Percentiles rank a stretch among this genome's conserved stretches.
These are phyloP conservation scores for Cercopithecus hamlyni DNA, from an alignment of 2,797 vertebrate species.

Conservation along the genomic window DNA sequence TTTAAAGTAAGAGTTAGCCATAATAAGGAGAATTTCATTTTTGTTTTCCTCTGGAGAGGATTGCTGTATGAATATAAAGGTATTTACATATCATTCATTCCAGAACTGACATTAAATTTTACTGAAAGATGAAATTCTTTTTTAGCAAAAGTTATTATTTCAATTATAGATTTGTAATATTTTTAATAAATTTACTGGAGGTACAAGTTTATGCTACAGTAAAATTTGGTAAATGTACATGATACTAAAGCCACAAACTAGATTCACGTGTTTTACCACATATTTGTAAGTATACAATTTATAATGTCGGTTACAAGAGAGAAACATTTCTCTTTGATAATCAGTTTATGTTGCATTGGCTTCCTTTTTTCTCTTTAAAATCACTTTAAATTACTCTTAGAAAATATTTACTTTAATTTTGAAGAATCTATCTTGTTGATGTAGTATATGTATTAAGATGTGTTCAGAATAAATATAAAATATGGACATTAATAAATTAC, in stretches of 20 bases:
- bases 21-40: neutral
- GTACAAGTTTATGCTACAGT: neutral
- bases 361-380: neutral
- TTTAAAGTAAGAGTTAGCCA: neutral
- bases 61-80: neutral
- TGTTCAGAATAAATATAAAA: neutral
- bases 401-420: constrained; percentile 42
- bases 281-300: neutral
- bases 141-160: neutral
- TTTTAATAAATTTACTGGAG: neutral
- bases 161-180: neutral
- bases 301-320: neutral
- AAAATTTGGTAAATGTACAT: neutral
- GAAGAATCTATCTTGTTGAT: neutral
- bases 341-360: neutral
- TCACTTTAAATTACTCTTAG: neutral
- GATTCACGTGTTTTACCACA: neutral
- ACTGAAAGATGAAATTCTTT: neutral
- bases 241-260: neutral
- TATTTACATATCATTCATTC: neutral
- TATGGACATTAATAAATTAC: neutral
- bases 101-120: neutral
- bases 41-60: neutral
- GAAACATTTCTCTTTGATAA: neutral
- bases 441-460: neutral